A percentile compares a stretch with the other conserved stretches of the same genome.
phyloP scores from a whole-genome alignment of 2,113 vertebrate species.

The Rattus rattus region DNA sequence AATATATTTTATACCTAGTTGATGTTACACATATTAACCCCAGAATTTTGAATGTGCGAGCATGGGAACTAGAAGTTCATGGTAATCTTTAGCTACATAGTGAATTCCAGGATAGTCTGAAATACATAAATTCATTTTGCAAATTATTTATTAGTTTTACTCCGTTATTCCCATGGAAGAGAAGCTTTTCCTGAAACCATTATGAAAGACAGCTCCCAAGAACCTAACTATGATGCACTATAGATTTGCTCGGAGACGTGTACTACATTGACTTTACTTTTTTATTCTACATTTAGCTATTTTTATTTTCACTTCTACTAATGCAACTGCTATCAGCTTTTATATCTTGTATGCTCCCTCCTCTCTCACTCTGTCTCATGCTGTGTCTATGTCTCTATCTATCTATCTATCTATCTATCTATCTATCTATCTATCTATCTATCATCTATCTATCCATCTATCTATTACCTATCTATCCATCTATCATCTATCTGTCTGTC shows the following conservation, averaged over 20 bases:
- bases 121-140: not conserved
- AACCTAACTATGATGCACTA: not conserved
- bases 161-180: not conserved
- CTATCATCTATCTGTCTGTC: too few relatives aligned
- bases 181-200: not conserved
- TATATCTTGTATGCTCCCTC: not conserved
- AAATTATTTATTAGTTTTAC: not conserved
- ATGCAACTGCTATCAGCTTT: not conserved
- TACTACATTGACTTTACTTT: not conserved
- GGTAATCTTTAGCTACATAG: not conserved
- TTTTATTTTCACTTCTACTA: not conserved
- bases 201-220: not conserved
- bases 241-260: too few relatives aligned
- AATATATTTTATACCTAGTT: not conserved
- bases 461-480: too few relatives aligned
- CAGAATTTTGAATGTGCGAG: not conserved
- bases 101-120: not conserved
- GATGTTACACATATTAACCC: not conserved
- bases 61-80: not conserved
- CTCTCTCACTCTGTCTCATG: not conserved
- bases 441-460: too few relatives aligned
- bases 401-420: too few relatives aligned
- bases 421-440: too few relatives aligned
- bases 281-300: not conserved
- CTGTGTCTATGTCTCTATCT: too few relatives aligned